These are phyloP conservation scores for Drosophila watanabei DNA, from an alignment of 1,140 invertebrate genomes.

Conservation along the genomic window DNA sequence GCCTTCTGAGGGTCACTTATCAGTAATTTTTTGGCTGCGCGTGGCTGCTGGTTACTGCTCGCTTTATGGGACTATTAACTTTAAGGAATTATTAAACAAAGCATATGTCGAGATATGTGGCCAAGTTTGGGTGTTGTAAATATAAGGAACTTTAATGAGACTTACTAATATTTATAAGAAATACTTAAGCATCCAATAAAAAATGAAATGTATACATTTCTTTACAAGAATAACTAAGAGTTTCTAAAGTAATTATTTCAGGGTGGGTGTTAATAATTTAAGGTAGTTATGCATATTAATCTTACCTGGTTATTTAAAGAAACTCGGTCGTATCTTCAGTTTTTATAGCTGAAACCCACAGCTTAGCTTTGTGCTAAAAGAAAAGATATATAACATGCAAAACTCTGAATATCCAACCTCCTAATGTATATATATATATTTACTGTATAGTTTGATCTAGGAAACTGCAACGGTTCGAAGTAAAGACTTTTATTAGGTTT, in stretches of 20 bases:
- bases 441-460: too few species aligned
- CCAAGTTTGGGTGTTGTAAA: background rate
- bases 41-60: background rate
- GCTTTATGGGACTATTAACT: background rate
- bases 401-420: too few species aligned
- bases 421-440: too few species aligned
- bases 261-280: background rate
- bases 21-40: background rate
- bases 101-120: background rate
- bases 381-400: too few species aligned
- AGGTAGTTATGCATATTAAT: background rate
- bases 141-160: background rate
- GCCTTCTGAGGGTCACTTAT: conserved; percentile 25
- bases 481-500: too few species aligned
- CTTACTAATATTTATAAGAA: conserved; percentile 1
- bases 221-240: background rate
- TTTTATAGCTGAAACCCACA: too few species aligned
- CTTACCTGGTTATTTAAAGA: background rate
- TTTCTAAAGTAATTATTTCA: background rate
- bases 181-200: background rate
- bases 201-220: background rate
- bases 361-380: too few species aligned
- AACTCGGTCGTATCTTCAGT: too few species aligned
- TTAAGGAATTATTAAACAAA: background rate
- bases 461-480: too few species aligned